Conservation (phyloP, 2,113 vertebrate genomes). For the Puntigrus tetrazona region DNA sequence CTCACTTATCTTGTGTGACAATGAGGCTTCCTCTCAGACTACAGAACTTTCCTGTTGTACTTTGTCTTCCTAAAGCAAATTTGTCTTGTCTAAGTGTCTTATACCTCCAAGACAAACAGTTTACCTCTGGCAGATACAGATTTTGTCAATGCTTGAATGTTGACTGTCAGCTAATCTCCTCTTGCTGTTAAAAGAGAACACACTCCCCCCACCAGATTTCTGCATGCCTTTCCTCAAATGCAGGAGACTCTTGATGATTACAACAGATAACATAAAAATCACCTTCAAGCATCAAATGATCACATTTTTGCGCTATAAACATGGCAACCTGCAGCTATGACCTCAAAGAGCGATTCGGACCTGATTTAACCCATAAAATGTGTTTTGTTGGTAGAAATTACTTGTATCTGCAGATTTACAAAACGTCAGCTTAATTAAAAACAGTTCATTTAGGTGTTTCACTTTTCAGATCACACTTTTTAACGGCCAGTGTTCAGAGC, state of each 20-base stretch:
- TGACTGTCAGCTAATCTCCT: constrained; percentile 47
- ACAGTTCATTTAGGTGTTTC: not conserved
- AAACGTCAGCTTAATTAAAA: not conserved
- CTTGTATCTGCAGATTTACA: not conserved
- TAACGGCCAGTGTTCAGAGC: no score
- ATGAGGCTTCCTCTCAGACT: constrained; percentile 42
- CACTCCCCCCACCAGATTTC: constrained; percentile 34
- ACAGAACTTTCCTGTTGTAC: constrained; percentile 40
- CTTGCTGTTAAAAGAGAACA: not conserved
- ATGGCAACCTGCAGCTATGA: not conserved
- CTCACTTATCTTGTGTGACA: constrained; percentile 49
- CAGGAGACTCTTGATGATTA: constrained; percentile 20
- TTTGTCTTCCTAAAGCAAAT: constrained; percentile 39
- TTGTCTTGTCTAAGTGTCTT: constrained; percentile 53
- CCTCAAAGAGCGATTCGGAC: not conserved
- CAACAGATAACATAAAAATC: not conserved
- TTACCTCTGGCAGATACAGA: constrained; percentile 50
- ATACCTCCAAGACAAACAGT: constrained; percentile 50
- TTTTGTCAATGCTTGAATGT: constrained; percentile 52
- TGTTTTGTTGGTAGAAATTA: not conserved
- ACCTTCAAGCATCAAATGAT: not conserved
- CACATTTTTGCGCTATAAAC: not conserved
- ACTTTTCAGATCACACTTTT: no score
- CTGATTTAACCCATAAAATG: not conserved
- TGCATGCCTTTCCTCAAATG: constrained; percentile 2